Conservation (phyloP, 2,888 invertebrate genomes). For the Dolomedes plantarius region DNA sequence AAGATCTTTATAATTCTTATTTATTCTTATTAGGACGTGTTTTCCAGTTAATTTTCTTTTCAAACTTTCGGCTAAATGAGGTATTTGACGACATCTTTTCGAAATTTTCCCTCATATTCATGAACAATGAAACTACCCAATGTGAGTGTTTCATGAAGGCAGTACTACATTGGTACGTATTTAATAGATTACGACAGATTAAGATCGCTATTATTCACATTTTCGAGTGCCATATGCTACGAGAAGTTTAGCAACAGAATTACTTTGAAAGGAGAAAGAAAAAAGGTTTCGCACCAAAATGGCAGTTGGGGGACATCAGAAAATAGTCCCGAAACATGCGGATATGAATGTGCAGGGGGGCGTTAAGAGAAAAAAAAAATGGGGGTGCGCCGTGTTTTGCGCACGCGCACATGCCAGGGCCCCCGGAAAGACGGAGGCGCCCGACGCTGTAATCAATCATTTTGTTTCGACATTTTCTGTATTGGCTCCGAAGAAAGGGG, state of each 20-base stretch:
- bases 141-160: no score
- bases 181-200: background rate
- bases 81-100: no score
- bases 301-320: constrained; percentile 62
- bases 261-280: constrained; percentile 9
- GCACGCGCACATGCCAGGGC: constrained; percentile 44
- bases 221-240: constrained; percentile 1
- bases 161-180: no score
- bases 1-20: no score
- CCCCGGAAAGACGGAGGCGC: constrained; percentile 67
- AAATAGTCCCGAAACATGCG: constrained; percentile 67
- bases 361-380: constrained; percentile 42
- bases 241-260: constrained; percentile 24
- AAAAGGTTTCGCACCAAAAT: constrained; percentile 36
- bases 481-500: constrained; percentile 55
- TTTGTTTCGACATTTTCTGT: constrained; percentile 72
- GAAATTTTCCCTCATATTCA: no score
- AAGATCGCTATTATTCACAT: background rate
- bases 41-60: no score
- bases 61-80: no score
- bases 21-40: no score
- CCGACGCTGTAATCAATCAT: constrained; percentile 70
- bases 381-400: constrained; percentile 17
- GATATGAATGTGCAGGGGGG: constrained; percentile 69
- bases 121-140: no score